Percentiles rank a stretch among this genome's conserved stretches.
Evolutionary conservation across 2,113 vertebrate species (phyloP).

Genomic region (Eretmochelys imbricata): DNA sequence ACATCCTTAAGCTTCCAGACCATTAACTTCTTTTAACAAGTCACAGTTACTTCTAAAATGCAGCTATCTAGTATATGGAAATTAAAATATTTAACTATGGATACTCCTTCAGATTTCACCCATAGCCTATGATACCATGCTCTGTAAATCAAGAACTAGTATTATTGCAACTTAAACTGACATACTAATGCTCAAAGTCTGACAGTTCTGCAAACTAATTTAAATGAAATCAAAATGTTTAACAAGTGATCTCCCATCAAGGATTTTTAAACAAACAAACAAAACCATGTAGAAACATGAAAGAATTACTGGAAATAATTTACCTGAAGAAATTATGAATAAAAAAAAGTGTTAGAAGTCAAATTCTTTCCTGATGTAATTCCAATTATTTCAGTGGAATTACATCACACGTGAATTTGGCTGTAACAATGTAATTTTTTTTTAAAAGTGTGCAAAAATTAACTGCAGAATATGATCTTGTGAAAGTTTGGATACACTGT

Average conservation of each 20-base stretch:
- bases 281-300: neutral
- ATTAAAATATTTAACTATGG: neutral
- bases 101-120: neutral
- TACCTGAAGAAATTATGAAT: neutral
- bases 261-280: neutral
- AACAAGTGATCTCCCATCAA: slow-evolving; percentile 21
- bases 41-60: slow-evolving; percentile 11
- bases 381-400: slow-evolving; percentile 1
- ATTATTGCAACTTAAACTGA: slow-evolving; percentile 11
- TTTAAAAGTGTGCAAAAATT: neutral
- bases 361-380: neutral
- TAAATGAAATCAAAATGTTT: neutral
- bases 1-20: neutral
- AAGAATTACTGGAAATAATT: neutral
- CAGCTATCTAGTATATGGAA: neutral
- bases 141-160: neutral
- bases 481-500: slow-evolving; percentile 91
- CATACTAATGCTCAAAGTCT: neutral
- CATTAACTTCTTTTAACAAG: neutral
- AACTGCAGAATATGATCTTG: neutral
- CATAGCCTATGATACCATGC: neutral
- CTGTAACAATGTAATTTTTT: neutral
- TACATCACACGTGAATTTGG: neutral
- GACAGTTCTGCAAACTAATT: neutral
- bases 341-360: neutral